Evolutionary conservation across 2,797 vertebrate species (phyloP).

Genomic region (Stomatorhinus walkeri): DNA sequence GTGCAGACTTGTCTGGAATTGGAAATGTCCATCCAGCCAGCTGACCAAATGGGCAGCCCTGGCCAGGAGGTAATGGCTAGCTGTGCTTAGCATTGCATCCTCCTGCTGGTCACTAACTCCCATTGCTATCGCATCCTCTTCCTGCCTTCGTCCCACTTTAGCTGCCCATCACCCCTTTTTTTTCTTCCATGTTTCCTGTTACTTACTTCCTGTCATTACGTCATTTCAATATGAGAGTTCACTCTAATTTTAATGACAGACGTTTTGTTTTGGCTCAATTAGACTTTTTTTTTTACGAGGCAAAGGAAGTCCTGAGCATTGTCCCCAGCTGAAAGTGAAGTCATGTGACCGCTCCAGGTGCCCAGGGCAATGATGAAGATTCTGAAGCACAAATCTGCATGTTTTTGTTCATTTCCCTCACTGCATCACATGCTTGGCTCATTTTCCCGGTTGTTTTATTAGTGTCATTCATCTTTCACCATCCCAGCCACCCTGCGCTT

Average conservation of each 20-base stretch:
- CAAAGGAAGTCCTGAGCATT: background rate
- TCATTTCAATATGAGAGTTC: background rate
- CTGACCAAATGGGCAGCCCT: background rate
- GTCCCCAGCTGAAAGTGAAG: background rate
- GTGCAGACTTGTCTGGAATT: background rate
- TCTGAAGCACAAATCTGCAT: background rate
- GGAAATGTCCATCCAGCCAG: background rate
- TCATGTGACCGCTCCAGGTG: background rate
- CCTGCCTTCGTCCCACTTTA: conserved; percentile 1
- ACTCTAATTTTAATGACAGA: background rate
- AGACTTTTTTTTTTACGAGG: background rate
- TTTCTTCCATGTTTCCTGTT: conserved; percentile 9
- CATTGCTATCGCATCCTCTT: background rate
- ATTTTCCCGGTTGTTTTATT: background rate
- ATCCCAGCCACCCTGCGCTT: background rate
- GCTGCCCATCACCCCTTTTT: background rate
- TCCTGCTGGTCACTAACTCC: background rate
- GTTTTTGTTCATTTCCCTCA: background rate
- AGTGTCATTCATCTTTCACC: background rate
- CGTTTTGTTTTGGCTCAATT: background rate
- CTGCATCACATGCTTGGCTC: background rate
- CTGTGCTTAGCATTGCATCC: background rate
- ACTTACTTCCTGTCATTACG: background rate
- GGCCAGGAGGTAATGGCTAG: background rate
- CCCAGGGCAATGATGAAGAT: background rate